These are phyloP conservation scores for Tuta absoluta DNA, from an alignment of 2,888 invertebrate genomes.

Conservation along the genomic window DNA sequence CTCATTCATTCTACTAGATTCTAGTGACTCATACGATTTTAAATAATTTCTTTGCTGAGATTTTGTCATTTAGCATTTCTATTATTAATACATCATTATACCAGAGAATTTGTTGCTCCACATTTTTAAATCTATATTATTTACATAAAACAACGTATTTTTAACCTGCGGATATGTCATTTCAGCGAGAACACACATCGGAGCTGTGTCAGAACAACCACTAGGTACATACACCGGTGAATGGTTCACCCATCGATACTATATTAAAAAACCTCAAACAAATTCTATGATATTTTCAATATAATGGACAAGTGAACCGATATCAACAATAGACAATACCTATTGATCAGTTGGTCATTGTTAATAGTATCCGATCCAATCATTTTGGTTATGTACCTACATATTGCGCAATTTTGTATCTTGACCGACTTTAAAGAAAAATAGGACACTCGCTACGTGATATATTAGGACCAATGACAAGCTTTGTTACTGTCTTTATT, in stretches of 20 bases:
- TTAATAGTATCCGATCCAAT: constrained; percentile 50
- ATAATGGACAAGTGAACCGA: constrained; percentile 1
- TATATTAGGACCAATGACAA: constrained; percentile 32
- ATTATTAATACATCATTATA: too few relatives aligned
- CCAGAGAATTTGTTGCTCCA: too few relatives aligned
- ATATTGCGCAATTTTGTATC: constrained; percentile 56
- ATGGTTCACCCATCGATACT: not conserved
- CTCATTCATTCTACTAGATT: too few relatives aligned
- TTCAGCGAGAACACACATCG: too few relatives aligned
- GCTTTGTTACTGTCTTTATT: not conserved
- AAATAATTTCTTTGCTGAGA: too few relatives aligned
- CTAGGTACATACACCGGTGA: too few relatives aligned
- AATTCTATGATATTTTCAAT: not conserved
- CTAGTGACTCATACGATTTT: too few relatives aligned
- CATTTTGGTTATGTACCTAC: constrained; percentile 23
- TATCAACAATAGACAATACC: not conserved
- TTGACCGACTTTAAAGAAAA: constrained; percentile 61
- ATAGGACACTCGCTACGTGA: constrained; percentile 48
- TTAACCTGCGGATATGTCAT: too few relatives aligned
- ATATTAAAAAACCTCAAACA: not conserved
- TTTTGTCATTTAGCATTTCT: too few relatives aligned
- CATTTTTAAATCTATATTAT: too few relatives aligned
- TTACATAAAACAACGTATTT: too few relatives aligned
- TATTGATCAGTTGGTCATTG: constrained; percentile 33
- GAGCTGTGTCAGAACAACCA: too few relatives aligned